Conservation (phyloP, 2,113 vertebrate species). For the Pelvicachromis taeniatus region DNA sequence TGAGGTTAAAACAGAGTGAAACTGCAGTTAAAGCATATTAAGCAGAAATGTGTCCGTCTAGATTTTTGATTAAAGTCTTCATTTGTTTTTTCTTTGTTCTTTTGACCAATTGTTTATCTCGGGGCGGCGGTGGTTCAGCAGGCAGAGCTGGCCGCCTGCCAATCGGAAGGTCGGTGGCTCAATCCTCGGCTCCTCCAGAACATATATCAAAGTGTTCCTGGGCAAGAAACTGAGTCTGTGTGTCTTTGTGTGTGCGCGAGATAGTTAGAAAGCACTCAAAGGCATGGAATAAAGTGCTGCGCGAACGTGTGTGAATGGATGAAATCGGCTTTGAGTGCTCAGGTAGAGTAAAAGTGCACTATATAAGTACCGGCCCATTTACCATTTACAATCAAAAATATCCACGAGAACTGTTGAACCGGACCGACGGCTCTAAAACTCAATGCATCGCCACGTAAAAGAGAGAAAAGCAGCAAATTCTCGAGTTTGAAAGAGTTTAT, state of each 20-base stretch:
- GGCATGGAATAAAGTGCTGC: not conserved
- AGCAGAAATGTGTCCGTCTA: not conserved
- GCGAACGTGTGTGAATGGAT: not conserved
- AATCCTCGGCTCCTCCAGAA: not conserved
- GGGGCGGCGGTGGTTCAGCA: not conserved
- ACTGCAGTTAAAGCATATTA: not conserved
- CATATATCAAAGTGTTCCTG: not conserved
- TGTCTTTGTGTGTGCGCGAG: not conserved
- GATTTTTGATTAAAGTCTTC: not conserved
- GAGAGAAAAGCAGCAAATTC: not conserved
- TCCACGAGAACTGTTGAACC: not conserved
- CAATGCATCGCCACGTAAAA: not conserved
- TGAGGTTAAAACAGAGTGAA: not conserved
- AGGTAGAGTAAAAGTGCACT: not conserved
- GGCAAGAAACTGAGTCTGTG: not conserved
- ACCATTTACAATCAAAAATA: not conserved
- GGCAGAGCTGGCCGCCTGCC: not conserved
- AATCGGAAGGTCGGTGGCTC: not conserved
- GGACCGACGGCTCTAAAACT: not conserved
- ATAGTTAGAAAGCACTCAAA: not conserved
- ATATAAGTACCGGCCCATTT: not conserved
- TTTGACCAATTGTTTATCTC: not conserved
- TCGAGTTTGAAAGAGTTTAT: not conserved
- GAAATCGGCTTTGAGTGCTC: not conserved
- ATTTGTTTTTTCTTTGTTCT: not conserved